Evolutionary conservation across 2,888 invertebrate genomes (phyloP).

Genomic region (Drymonia ruficornis): DNA sequence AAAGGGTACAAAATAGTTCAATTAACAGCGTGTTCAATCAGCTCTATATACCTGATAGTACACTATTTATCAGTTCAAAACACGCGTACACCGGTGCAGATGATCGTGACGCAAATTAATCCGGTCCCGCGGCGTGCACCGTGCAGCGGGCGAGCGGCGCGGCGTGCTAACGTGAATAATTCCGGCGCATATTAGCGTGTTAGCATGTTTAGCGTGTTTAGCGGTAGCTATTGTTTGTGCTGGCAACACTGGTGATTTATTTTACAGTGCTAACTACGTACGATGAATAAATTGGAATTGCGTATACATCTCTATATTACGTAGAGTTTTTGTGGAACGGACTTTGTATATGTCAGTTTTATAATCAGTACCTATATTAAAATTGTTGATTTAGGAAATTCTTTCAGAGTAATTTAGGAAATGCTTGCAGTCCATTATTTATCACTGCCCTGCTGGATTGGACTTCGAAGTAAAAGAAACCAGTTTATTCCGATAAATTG

Average conservation of each 20-base stretch:
- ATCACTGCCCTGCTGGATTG: too few species aligned
- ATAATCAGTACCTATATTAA: too few species aligned
- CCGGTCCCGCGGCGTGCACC: slow-evolving; percentile 12
- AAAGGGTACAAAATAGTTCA: too few species aligned
- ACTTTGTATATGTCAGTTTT: background rate
- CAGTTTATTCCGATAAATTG: too few species aligned
- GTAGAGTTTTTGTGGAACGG: background rate
- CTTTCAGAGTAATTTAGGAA: too few species aligned
- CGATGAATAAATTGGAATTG: background rate
- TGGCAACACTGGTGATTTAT: background rate
- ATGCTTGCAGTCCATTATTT: too few species aligned
- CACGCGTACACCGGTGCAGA: slow-evolving; percentile 19
- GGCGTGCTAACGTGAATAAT: slow-evolving; percentile 3
- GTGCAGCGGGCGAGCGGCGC: background rate
- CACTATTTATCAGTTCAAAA: slow-evolving; percentile 13
- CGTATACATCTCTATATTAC: background rate
- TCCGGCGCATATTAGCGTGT: slow-evolving; percentile 1
- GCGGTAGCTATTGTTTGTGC: background rate
- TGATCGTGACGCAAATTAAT: slow-evolving; percentile 39
- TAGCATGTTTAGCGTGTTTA: slow-evolving; percentile 1
- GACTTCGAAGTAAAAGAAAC: too few species aligned
- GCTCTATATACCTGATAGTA: background rate
- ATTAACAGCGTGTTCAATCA: too few species aligned
- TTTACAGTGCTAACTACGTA: background rate
- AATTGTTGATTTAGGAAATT: too few species aligned